phyloP scores from a whole-genome alignment of 2,888 invertebrate genomes.

The Drosophila setosimentum region DNA sequence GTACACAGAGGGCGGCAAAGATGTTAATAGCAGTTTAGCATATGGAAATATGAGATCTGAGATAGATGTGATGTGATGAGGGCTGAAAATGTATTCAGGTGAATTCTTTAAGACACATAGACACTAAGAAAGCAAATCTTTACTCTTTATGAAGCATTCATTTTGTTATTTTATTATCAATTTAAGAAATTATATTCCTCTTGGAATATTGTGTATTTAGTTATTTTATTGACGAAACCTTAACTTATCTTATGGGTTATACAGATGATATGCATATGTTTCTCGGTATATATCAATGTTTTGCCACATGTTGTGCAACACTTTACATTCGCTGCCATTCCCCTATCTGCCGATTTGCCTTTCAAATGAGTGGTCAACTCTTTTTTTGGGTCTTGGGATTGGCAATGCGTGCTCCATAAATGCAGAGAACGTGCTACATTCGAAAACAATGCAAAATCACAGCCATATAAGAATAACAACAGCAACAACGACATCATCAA shows the following conservation, averaged over 20 bases:
- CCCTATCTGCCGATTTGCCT: conserved; percentile 9
- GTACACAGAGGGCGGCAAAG: not conserved
- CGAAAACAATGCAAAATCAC: conserved; percentile 67
- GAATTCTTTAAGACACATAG: not conserved
- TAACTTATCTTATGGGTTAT: not conserved
- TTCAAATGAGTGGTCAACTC: conserved; percentile 6
- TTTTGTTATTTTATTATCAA: too few species aligned
- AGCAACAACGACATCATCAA: conserved; percentile 17
- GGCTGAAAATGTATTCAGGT: not conserved
- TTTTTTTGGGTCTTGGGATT: conserved; percentile 17
- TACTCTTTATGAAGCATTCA: too few species aligned
- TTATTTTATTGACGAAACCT: not conserved
- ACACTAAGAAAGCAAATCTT: too few species aligned
- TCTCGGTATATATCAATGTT: conserved; percentile 1
- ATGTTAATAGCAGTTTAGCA: not conserved
- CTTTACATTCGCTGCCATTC: conserved; percentile 3
- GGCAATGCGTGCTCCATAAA: conserved; percentile 66
- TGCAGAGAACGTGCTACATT: conserved; percentile 70
- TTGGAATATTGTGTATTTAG: too few species aligned
- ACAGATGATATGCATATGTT: not conserved
- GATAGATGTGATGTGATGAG: not conserved
- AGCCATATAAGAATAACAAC: conserved; percentile 17
- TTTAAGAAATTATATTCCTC: not conserved
- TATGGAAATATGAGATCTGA: not conserved
- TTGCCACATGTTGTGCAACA: conserved; percentile 11